phyloP scores from a whole-genome alignment of 2,113 vertebrate species.

The Microcebus jonahi region DNA sequence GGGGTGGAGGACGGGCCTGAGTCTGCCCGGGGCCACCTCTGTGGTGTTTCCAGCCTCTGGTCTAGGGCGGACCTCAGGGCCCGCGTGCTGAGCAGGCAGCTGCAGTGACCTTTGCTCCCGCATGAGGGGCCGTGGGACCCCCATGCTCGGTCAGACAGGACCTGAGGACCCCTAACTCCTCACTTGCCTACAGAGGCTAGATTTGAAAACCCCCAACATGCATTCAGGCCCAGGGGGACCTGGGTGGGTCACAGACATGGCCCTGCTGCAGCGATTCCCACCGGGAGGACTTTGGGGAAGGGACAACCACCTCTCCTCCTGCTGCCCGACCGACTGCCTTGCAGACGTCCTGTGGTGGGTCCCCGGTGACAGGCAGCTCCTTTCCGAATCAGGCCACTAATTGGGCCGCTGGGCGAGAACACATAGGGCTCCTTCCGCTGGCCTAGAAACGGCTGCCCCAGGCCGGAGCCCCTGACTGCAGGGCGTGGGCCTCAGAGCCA shows the following conservation, averaged over 20 bases:
- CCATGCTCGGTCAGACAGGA: not conserved
- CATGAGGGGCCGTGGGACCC: not conserved
- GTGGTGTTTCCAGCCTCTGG: not conserved
- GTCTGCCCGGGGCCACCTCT: not conserved
- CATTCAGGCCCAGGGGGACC: not conserved
- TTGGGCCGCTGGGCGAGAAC: constrained; percentile 24
- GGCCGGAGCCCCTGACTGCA: not conserved
- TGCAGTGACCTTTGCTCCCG: accelerated
- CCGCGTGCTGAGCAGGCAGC: not conserved
- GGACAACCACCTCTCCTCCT: not conserved
- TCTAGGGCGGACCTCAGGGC: not conserved
- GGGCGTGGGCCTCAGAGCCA: not conserved
- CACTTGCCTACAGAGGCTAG: not conserved
- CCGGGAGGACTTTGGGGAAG: not conserved
- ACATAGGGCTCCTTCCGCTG: not conserved
- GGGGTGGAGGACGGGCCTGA: not conserved
- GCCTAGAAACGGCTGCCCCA: constrained; percentile 56
- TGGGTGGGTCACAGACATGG: not conserved
- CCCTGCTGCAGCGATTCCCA: not conserved
- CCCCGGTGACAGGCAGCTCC: not conserved
- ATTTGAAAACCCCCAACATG: not conserved
- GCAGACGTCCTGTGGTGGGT: not conserved
- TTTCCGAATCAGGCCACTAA: constrained; percentile 64
- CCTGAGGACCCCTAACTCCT: not conserved
- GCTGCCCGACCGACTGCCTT: not conserved